Conservation (phyloP, 2,888 invertebrate genomes). For the Bembecia ichneumoniformis region DNA sequence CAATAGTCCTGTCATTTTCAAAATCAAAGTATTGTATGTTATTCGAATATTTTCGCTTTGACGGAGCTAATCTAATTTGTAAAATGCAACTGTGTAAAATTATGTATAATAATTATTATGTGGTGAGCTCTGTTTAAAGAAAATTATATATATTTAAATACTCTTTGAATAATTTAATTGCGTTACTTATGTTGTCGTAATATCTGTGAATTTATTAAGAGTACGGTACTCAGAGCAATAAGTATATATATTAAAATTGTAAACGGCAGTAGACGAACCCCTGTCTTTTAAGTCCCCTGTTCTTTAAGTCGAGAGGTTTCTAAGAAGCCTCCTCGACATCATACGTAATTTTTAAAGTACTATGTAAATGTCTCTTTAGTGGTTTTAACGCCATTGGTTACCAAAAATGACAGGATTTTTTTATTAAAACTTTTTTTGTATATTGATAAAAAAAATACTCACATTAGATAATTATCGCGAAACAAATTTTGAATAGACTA, state of each 20-base stretch:
- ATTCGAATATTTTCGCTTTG: no score
- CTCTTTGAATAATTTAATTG: no score
- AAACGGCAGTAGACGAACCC: slow-evolving; percentile 25
- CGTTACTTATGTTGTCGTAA: neutral
- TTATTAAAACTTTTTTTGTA: slow-evolving; percentile 65
- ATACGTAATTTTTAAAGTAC: slow-evolving; percentile 62
- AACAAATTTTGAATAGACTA: slow-evolving; percentile 50
- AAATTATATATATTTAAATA: no score
- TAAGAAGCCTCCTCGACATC: slow-evolving; percentile 44
- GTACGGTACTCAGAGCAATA: slow-evolving; percentile 48
- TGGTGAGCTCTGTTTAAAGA: no score
- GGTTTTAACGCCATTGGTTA: slow-evolving; percentile 70
- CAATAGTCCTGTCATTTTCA: slow-evolving; percentile 51
- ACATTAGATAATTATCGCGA: slow-evolving; percentile 47
- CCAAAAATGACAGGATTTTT: slow-evolving; percentile 70
- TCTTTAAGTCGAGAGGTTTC: slow-evolving; percentile 37
- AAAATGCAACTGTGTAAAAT: no score
- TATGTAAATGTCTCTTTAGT: slow-evolving; percentile 55
- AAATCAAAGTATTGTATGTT: neutral
- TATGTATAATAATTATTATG: no score
- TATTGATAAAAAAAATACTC: slow-evolving; percentile 61
- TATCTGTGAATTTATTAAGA: neutral
- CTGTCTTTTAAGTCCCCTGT: slow-evolving; percentile 54
- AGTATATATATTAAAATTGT: slow-evolving; percentile 35
- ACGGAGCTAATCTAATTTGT: no score